phyloP scores from a whole-genome alignment of 2,113 vertebrate species.

The Pterocles burchelli region DNA sequence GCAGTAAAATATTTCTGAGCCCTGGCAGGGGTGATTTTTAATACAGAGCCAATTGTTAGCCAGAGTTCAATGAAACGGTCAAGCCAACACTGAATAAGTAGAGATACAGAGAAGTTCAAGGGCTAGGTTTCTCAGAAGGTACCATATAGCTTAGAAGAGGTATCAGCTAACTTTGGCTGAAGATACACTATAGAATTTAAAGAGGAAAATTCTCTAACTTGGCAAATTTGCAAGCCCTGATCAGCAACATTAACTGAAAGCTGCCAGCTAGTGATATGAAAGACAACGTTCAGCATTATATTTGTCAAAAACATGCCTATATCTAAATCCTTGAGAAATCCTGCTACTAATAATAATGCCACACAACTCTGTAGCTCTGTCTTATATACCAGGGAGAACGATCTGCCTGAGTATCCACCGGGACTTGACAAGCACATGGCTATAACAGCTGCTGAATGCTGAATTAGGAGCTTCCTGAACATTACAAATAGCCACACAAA shows the following conservation, averaged over 20 bases:
- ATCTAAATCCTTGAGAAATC: not conserved
- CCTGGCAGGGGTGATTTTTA: not conserved
- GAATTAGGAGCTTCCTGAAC: not conserved
- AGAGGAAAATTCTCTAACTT: not conserved
- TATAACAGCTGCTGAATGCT: not conserved
- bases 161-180: not conserved
- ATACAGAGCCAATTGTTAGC: not conserved
- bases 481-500: not conserved
- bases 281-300: not conserved
- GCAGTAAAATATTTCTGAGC: not conserved
- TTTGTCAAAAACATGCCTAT: not conserved
- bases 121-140: not conserved
- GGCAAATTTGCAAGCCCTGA: not conserved
- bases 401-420: not conserved
- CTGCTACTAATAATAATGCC: not conserved
- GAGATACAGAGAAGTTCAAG: not conserved
- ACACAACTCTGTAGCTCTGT: not conserved
- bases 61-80: constrained; percentile 22
- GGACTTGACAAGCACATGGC: not conserved
- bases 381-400: not conserved
- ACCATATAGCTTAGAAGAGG: not conserved
- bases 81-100: not conserved
- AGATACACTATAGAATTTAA: not conserved
- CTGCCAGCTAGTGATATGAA: not conserved
- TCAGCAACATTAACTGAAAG: not conserved